A percentile compares a stretch with the other conserved stretches of the same genome.
These are phyloP conservation scores for Cherax destructor DNA, from an alignment of 1,140 invertebrate genomes.

Conservation along the genomic window DNA sequence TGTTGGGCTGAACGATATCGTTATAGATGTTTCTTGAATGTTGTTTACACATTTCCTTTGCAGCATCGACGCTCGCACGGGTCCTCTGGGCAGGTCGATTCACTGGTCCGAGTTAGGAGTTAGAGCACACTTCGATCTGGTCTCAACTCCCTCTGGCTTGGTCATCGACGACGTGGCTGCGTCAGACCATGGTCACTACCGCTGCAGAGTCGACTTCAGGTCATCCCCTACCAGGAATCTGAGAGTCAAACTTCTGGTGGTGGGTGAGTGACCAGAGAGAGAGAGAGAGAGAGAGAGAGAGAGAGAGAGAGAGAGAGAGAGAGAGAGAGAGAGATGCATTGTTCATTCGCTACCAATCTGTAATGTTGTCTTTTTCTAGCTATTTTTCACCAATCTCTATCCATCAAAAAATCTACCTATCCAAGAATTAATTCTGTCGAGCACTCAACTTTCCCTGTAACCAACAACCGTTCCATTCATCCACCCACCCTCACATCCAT, in stretches of 20 bases:
- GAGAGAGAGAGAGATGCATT: no score
- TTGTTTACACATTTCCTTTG: background rate
- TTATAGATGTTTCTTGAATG: no score
- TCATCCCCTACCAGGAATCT: conserved; percentile 75
- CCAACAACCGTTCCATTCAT: no score
- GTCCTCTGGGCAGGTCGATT: background rate
- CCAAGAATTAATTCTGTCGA: no score
- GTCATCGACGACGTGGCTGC: conserved; percentile 61
- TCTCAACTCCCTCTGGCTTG: conserved; percentile 16
- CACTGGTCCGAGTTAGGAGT: conserved; percentile 40
- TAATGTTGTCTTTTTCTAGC: no score
- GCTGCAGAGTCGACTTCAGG: conserved; percentile 75
- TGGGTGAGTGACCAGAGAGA: conserved; percentile 73
- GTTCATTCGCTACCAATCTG: no score
- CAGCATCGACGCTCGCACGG: conserved; percentile 43
- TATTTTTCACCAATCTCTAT: no score
- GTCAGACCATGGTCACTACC: conserved; percentile 74
- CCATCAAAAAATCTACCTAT: no score
- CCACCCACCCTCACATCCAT: no score
- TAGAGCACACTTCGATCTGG: conserved; percentile 24
- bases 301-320: background rate
- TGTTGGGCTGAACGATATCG: no score
- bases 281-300: background rate
- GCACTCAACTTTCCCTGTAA: no score
- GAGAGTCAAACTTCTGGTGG: conserved; percentile 73